These are phyloP conservation scores for Epinephelus awoara DNA, from an alignment of 2,797 vertebrate species.

Conservation along the genomic window DNA sequence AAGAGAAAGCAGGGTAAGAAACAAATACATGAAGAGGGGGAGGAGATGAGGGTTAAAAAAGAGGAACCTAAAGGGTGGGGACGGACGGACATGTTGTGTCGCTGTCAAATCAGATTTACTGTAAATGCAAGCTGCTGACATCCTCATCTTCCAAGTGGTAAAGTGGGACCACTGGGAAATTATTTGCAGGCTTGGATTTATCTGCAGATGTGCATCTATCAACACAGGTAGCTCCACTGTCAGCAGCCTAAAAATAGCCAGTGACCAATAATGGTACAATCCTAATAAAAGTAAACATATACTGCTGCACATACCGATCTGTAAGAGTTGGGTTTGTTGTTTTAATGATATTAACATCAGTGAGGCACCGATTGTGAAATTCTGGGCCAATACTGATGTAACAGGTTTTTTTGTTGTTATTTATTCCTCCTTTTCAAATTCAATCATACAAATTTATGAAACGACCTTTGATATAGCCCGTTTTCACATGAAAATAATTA, in stretches of 20 bases:
- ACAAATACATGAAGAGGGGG: background rate
- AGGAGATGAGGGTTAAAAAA: background rate
- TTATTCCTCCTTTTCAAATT: no score
- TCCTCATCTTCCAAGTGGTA: conserved; percentile 14
- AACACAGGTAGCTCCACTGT: background rate
- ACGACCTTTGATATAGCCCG: no score
- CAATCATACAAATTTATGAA: no score
- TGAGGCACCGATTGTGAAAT: no score
- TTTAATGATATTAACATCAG: background rate
- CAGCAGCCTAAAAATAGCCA: conserved; percentile 13
- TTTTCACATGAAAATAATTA: no score
- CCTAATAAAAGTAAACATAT: background rate
- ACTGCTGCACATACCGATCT: background rate
- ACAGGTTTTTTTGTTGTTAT: no score
- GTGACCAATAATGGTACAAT: background rate
- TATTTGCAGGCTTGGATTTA: conserved; percentile 27
- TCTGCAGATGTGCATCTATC: conserved; percentile 22
- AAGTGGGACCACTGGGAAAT: conserved; percentile 15
- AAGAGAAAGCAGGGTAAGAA: conserved; percentile 10
- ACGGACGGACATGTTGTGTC: background rate
- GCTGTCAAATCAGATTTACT: conserved; percentile 18
- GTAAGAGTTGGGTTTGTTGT: background rate
- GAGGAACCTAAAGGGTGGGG: background rate
- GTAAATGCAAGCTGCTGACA: conserved; percentile 40
- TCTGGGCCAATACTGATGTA: no score